Conservation (phyloP, 2,888 invertebrate genomes). For the Polyommatus icarus region DNA sequence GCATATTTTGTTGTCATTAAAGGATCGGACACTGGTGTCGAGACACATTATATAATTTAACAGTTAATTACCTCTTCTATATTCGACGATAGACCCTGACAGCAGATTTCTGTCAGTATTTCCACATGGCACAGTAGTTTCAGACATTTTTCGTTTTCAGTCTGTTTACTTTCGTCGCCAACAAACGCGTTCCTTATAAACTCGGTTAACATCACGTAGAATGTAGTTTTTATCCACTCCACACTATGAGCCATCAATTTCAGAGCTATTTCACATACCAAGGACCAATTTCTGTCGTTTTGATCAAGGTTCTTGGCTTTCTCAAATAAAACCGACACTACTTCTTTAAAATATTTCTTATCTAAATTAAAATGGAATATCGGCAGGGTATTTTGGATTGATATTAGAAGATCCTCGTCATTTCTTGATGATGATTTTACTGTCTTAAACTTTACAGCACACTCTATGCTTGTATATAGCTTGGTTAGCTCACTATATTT, state of each 20-base stretch:
- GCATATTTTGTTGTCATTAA: too few species aligned
- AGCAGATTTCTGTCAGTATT: slow-evolving; percentile 83
- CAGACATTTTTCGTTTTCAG: slow-evolving; percentile 70
- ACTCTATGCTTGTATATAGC: slow-evolving; percentile 61
- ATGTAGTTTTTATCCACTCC: slow-evolving; percentile 73
- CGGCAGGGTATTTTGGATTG: slow-evolving; percentile 77
- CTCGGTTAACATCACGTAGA: slow-evolving; percentile 77
- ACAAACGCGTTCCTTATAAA: slow-evolving; percentile 79
- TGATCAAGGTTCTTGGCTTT: slow-evolving; percentile 59
- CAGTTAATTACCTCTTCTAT: slow-evolving; percentile 52
- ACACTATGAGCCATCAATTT: slow-evolving; percentile 80
- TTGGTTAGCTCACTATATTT: slow-evolving; percentile 64
- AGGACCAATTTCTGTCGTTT: slow-evolving; percentile 60
- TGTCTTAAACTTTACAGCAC: slow-evolving; percentile 63
- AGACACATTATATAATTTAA: not conserved
- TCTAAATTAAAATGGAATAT: slow-evolving; percentile 82
- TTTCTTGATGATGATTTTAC: slow-evolving; percentile 52
- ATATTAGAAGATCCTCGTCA: slow-evolving; percentile 60
- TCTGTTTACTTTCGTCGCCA: slow-evolving; percentile 65
- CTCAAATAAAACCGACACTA: slow-evolving; percentile 60
- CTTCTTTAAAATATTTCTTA: slow-evolving; percentile 72
- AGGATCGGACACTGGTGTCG: too few species aligned
- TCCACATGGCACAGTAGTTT: slow-evolving; percentile 79
- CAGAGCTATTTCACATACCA: slow-evolving; percentile 68
- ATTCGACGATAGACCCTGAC: slow-evolving; percentile 79